Evolutionary conservation across 2,797 vertebrate species (phyloP).

Genomic region (Semaprochilodus insignis): DNA sequence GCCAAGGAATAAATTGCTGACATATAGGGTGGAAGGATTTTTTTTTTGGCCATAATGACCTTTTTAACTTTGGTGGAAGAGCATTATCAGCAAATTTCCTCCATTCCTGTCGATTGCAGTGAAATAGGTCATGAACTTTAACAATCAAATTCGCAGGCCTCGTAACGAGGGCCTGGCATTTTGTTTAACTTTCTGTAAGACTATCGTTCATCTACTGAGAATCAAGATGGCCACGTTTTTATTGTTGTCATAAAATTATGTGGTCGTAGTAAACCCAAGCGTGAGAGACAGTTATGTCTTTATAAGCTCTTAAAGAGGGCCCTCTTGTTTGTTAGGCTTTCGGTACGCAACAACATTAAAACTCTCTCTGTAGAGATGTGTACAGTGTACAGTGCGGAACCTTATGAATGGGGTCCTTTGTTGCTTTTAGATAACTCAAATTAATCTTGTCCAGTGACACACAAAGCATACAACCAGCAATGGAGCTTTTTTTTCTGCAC

Average conservation of each 20-base stretch:
- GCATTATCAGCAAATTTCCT: constrained; percentile 32
- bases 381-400: neutral
- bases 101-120: neutral
- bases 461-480: constrained; percentile 7
- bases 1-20: constrained; percentile 15
- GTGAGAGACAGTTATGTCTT: constrained; percentile 19
- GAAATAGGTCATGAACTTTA: constrained; percentile 27
- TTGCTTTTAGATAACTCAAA: constrained; percentile 21
- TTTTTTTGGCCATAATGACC: constrained; percentile 29
- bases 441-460: constrained; percentile 16
- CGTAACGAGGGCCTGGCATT: constrained; percentile 11
- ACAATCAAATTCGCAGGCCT: constrained; percentile 14
- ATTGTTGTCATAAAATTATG: constrained; percentile 19
- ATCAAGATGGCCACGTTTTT: neutral
- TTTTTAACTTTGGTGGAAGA: constrained; percentile 28
- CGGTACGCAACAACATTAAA: neutral
- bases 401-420: constrained; percentile 17
- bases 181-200: neutral
- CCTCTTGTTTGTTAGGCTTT: neutral
- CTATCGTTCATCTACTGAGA: neutral
- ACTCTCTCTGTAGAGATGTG: neutral
- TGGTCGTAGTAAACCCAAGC: neutral
- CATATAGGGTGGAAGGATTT: neutral
- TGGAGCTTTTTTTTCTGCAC: constrained; percentile 16
- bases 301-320: constrained; percentile 9